Conservation (phyloP, 2,797 vertebrate species). For the Hafferia zeledoni region DNA sequence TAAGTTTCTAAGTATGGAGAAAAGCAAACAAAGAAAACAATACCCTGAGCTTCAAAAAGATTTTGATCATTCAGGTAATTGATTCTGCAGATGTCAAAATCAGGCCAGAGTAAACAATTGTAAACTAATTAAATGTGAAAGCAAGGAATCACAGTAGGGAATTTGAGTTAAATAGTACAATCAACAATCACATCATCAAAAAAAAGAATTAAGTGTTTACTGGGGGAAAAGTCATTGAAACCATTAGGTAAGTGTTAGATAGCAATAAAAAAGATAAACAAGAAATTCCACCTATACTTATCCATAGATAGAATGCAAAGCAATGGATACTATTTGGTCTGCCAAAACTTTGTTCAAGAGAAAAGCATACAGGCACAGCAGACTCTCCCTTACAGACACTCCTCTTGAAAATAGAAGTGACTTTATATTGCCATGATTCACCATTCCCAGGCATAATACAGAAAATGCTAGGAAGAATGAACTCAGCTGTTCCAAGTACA, state of each 20-base stretch:
- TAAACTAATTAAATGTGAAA: conserved; percentile 71
- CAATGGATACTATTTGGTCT: neutral
- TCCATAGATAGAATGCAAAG: neutral
- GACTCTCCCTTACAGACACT: neutral
- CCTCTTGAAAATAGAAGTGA: neutral
- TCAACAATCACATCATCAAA: neutral
- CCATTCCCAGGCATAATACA: neutral
- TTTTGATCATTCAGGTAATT: conserved; percentile 68
- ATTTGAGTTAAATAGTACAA: neutral
- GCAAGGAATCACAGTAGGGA: conserved; percentile 17
- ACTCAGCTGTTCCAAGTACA: neutral
- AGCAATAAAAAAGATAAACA: conserved; percentile 12
- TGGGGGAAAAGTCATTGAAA: conserved; percentile 33
- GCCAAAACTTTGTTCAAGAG: neutral
- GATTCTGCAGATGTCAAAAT: conserved; percentile 72
- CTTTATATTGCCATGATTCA: neutral
- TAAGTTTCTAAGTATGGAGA: conserved; percentile 11
- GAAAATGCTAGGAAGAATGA: neutral
- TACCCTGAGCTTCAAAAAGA: conserved; percentile 68
- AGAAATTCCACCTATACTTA: neutral
- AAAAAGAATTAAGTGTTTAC: conserved; percentile 15
- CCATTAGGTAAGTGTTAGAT: neutral
- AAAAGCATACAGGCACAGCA: neutral
- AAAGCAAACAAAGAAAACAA: conserved; percentile 58
- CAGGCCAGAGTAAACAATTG: conserved; percentile 70